Evolutionary conservation across 2,888 invertebrate species (phyloP), one percentile per base, ranked within the genome.

Genomic region (Macropis europaea): DNA sequence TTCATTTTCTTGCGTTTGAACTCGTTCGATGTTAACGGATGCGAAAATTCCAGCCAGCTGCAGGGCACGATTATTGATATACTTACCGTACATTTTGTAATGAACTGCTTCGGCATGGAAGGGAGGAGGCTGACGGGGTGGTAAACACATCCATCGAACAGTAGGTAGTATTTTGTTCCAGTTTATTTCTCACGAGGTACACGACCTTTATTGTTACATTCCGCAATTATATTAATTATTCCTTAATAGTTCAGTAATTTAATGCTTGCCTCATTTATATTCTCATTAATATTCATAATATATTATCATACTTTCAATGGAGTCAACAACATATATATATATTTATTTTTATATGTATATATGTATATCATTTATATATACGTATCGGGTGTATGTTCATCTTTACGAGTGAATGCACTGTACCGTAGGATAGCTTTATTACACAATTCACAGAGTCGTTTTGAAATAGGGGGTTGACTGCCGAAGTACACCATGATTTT

Each of bases 291-390:
- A 85, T 81, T 79, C 80, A 82, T 86, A 86, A 79, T 87, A 85
- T 86, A 86, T 84, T 89, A 89, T 87, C 87, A 88, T 89, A 89
- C 89, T 90, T 90, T 90, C 89, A 89, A 88, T 89, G 86, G 87
- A 89, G 85, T 89, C 87, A 89, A 90, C 89, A 89, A 89, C 88
- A 89, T 89, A 88, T 87, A 88, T 87, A 86, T 86, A 84, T 87
- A 79, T 85, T 66, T 76, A 72, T 72, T 59, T 60, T 17, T 67
- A 87, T 87, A 88, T 87, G 84, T 87, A 82, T 86, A 82, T 86
- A 79, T 86, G 82, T 86, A 84, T 85, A 82, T 85, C 56, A 63
- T 67, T 72, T 86, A 84, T 87, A 88, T 86, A 85, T 85, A 87
- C 84, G 84, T 88, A 87, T 87, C 84, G 76, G 85, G 84, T 88